Evolutionary conservation across 2,797 vertebrate species (phyloP), one percentile per base, ranked within the genome.

Genomic region (Sternotherus odoratus): DNA sequence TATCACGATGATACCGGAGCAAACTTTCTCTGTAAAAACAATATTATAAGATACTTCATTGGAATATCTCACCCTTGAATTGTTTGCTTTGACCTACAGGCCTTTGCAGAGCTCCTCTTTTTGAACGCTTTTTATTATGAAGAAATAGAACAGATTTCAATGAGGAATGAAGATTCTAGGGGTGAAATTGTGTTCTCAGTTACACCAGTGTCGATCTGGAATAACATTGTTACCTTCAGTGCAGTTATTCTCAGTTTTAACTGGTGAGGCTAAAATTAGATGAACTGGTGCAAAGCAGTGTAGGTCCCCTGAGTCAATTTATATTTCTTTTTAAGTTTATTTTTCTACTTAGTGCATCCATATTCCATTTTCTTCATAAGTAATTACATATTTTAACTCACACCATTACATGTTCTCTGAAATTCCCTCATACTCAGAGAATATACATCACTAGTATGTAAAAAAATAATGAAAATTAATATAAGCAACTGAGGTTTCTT

Each of bases 311-410:
- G 77, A 86, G 75, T 39, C 39, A 77, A 26, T 9, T 95, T 88
- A 8, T 12, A 90, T 11, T 17, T 87, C 50, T 78, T n/a, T 86
- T 86, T 94, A 90, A 84, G 82, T 90, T 75, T 87, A 83, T 57
- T 28, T 57, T 57, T 28, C 26, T 57, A 28, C 26, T 30, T 57
- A 30, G 56, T 57, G 28, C 56, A 57, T 15, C 56, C 56, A 57
- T 28, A 57, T 57, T 57, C 28, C 26, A 57, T 57, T 57, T 57
- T 30, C 56, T 57, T 57, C 28, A 57, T 57, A 57, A 57, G 56
- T 57, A 57, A 57, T 57, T 26, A 30, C 26, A 57, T 30, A 21
- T 53, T 91, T 63, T 23, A 86, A 49, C 5, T 84, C 82, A 79
- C 15, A 72, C 17, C 17, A 15, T 84, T 82, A 88, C 80, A 15